phyloP scores from a whole-genome alignment of 2,113 vertebrate species.

The Lampris megalopsis region DNA sequence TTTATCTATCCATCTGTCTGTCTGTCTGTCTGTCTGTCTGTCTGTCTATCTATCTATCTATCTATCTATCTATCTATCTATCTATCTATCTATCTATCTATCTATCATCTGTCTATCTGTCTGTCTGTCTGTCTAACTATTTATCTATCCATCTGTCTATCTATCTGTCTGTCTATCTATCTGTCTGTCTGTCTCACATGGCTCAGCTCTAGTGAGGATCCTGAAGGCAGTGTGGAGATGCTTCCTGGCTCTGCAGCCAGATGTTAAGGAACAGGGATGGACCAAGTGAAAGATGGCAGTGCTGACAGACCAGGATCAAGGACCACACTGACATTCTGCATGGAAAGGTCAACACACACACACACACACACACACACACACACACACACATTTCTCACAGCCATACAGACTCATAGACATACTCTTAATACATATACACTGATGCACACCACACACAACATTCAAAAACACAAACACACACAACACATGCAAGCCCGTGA shows the following conservation, averaged over 20 bases:
- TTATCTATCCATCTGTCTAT: too few species aligned
- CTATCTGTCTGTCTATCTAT: too few species aligned
- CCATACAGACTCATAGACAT: background rate
- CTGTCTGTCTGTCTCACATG: background rate
- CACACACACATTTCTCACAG: background rate
- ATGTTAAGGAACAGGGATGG: too few species aligned
- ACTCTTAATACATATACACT: background rate
- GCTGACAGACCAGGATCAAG: constrained; percentile 92
- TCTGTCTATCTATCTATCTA: too few species aligned
- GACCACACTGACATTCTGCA: constrained; percentile 92
- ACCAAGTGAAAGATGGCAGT: constrained; percentile 25
- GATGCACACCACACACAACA: constrained; percentile 4
- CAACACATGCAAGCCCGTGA: background rate
- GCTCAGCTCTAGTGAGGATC: background rate
- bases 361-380: constrained; percentile 23
- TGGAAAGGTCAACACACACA: constrained; percentile 64
- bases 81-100: too few species aligned
- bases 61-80: too few species aligned
- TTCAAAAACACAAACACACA: background rate
- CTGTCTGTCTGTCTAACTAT: too few species aligned
- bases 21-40: too few species aligned
- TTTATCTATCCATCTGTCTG: too few species aligned
- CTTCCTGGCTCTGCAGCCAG: too few species aligned
- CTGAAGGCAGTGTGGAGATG: background rate
- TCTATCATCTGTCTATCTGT: too few species aligned